A percentile compares a stretch with the other conserved stretches of the same genome.
phyloP scores from a whole-genome alignment of 2,888 invertebrate genomes.

The Proisotoma minuta region DNA sequence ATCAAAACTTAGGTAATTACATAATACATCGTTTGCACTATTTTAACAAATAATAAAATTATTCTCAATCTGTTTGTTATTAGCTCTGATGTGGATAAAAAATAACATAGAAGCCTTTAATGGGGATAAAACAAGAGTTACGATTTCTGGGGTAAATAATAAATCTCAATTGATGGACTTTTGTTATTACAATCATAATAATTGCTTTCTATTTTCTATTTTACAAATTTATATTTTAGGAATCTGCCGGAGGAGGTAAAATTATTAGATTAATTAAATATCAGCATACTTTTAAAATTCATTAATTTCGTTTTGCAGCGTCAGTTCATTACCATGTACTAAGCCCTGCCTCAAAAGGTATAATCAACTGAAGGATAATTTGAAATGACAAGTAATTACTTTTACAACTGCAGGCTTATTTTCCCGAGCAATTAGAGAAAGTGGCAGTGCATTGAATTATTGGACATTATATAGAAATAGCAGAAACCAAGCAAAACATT shows the following conservation, averaged over 20 bases:
- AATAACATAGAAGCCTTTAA: not conserved
- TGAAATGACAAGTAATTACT: not conserved
- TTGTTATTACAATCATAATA: not conserved
- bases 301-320: no score
- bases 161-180: not conserved
- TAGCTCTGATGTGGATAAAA: not conserved
- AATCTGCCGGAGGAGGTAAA: not conserved
- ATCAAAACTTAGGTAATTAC: not conserved
- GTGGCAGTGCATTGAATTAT: constrained; percentile 29
- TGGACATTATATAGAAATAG: constrained; percentile 36
- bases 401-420: constrained; percentile 18
- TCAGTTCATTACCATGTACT: not conserved
- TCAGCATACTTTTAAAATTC: no score
- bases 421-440: constrained; percentile 22
- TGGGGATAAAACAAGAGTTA: not conserved
- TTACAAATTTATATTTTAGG: not conserved
- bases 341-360: not conserved
- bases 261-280: no score
- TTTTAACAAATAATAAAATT: not conserved
- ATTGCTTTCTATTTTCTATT: not conserved
- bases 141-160: not conserved
- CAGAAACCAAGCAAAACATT: constrained; percentile 14
- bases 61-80: not conserved
- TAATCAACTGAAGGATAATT: not conserved
- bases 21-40: no score